phyloP scores from a whole-genome alignment of 1,140 invertebrate genomes.

The Drosophila sechellia region DNA sequence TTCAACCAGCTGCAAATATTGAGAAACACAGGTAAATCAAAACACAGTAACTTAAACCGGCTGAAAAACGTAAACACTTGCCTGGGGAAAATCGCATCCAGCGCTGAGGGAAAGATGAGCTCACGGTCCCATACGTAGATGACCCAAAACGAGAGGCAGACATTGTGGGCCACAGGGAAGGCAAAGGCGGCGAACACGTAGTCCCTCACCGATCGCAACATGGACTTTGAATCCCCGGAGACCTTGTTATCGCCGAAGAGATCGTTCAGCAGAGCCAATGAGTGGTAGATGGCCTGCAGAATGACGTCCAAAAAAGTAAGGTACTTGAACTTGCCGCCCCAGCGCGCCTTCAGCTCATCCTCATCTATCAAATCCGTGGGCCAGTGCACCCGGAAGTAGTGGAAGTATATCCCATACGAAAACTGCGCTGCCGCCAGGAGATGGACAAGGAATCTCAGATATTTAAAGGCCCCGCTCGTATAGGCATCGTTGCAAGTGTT shows the following conservation, averaged over 20 bases:
- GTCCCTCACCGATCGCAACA: slow-evolving; percentile 49
- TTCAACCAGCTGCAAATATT: slow-evolving; percentile 69
- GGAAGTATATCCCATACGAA: slow-evolving; percentile 69
- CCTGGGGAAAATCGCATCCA: slow-evolving; percentile 74
- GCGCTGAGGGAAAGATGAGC: slow-evolving; percentile 69
- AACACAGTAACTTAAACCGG: too few species aligned
- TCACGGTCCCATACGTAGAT: slow-evolving; percentile 75
- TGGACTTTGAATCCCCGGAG: slow-evolving; percentile 34
- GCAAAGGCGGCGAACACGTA: slow-evolving; percentile 74
- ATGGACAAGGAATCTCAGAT: slow-evolving; percentile 66
- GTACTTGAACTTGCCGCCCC: slow-evolving; percentile 81
- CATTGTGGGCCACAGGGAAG: slow-evolving; percentile 75
- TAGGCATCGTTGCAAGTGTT: slow-evolving; percentile 70
- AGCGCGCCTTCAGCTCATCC: slow-evolving; percentile 62
- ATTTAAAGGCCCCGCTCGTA: slow-evolving; percentile 67
- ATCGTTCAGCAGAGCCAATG: slow-evolving; percentile 67
- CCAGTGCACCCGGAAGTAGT: slow-evolving; percentile 66
- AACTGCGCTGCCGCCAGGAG: slow-evolving; percentile 67
- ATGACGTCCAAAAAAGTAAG: slow-evolving; percentile 74
- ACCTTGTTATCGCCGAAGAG: slow-evolving; percentile 58
- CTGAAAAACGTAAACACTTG: slow-evolving; percentile 9
- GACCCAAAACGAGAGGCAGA: slow-evolving; percentile 71
- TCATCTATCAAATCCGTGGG: slow-evolving; percentile 51
- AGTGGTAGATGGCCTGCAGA: slow-evolving; percentile 70
- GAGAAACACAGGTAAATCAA: neutral